Evolutionary conservation across 2,797 vertebrate species (phyloP), one percentile per base, ranked within the genome.

Genomic region (Poeciliopsis presidionis): DNA sequence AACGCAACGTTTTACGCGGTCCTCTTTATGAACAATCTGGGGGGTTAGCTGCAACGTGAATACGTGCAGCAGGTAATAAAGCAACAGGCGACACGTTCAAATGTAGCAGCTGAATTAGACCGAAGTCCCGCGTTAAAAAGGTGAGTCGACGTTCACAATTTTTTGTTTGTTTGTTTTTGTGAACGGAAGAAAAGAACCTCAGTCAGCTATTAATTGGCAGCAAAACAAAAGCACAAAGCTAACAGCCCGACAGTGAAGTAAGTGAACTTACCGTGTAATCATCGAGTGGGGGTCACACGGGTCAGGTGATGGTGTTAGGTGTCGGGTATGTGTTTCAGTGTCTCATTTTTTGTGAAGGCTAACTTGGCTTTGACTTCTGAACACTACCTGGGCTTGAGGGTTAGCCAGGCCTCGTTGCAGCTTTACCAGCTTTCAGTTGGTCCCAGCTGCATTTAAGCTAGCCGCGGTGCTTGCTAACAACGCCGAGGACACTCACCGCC

Each of bases 381-480:
- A 4, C 47, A 20, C 59, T 57, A 13, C 59, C 0, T 2, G 16
- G 5, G 7, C 45, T 33, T 28, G 47, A 28, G 55, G 61, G 77
- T 16, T 72, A 65, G 33, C 49, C 47, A n/a, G 77, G 67, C 81
- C 73, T 43, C 69, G 55, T 13, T 36, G 69, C 4, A 76, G 78
- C 80, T 82, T 53, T 3, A 3, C 30, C 55, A 74, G 53, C 36
- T 81, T 77, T 77, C 72, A 81, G 81, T 79, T 88, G 88, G 85
- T 72, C 74, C 25, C 73, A 73, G 75, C 80, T 71, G 28, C 72
- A 72, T 86, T 82, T 83, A 72, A 72, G 88, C 89, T 84, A 74
- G 81, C 89, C 12, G 75, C 2, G 49, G 13, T 59, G 84, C 72
- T 72, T 11, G 88, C 84, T 88, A 89, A 71, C 84, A 74, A 11